Base-by-base conservation (phyloP, 1,140 invertebrate species). In the Wasmannia auropunctata region DNA sequence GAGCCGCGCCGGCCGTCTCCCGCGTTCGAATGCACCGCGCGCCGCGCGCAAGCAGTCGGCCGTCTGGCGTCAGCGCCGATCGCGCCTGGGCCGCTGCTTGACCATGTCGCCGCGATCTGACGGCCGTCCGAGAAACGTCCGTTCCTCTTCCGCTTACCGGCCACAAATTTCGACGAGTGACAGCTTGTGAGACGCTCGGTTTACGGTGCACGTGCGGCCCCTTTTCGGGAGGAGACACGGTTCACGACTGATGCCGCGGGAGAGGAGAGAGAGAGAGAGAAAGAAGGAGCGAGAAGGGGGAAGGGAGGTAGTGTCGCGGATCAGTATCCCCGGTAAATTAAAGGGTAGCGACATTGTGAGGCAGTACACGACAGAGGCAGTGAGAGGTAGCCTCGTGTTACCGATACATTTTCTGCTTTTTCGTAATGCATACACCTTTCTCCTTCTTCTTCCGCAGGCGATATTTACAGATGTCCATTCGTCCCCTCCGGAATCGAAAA, bases 21-120 rank as follows among this genome's bases (percentile, higher is more conserved):
- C n/a, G n/a, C 37, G 37, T 58, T 40, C 84, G 74, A 87, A 89
- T 89, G 87, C 85, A 90, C 79, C 72, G 77, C 77, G 87, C 79
- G 84, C 85, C 77, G 87, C 79, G 84, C 85, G 67, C 84, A 56
- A 58, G 63, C 25, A 85, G 80, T 87, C 80, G 80, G 69, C 62
- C 63, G 70, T 46, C 81, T 60, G 70, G 72, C 49, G 60, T 87
- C 22, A 28, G 31, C 40, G 60, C 40, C 40, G 79, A 70, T 75
- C 75, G 81, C 40, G 81, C 40, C 22, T 43, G 54, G 16, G 31
- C n/a, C 28, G 46, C 60, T n/a, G 49, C 40, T 74, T 22, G 46
- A 72, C 56, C 46, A 58, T 65, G 46, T 60, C 34, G 37, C 25
- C 67, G 79, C 79, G 79, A 81, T 72, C 65, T 70, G 49, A 81